These are phyloP conservation scores for Gymnocephalus cernua DNA, from an alignment of 2,113 vertebrate species.

Conservation along the genomic window DNA sequence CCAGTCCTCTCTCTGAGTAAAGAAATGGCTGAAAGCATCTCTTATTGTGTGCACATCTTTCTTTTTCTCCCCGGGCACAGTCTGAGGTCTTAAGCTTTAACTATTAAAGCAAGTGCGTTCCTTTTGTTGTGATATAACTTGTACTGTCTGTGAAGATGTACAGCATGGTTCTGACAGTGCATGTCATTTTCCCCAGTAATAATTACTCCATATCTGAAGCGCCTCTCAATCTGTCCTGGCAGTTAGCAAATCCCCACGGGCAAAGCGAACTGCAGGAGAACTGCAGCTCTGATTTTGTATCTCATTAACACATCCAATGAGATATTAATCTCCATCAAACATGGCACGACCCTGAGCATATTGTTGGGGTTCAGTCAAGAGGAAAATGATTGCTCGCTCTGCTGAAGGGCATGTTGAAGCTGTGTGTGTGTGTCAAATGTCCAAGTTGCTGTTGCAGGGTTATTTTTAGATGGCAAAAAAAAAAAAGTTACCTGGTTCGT, in stretches of 20 bases:
- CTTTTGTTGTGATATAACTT: conserved; percentile 33
- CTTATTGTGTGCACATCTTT: conserved; percentile 1
- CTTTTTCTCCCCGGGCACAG: not conserved
- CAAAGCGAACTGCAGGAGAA: conserved; percentile 57
- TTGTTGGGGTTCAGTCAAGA: conserved; percentile 67
- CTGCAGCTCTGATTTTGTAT: conserved; percentile 68
- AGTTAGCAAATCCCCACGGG: conserved; percentile 64
- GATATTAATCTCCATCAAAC: conserved; percentile 77
- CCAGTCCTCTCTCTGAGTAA: conserved; percentile 4
- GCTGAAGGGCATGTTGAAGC: conserved; percentile 48
- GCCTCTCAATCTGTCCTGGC: conserved; percentile 63
- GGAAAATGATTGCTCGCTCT: conserved; percentile 64
- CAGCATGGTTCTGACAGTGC: conserved; percentile 8
- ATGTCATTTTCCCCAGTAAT: conserved; percentile 61
- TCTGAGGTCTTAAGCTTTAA: conserved; percentile 16
- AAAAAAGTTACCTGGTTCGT: not conserved
- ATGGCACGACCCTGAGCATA: conserved; percentile 52
- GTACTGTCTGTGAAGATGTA: conserved; percentile 35
- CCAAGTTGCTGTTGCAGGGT: not conserved
- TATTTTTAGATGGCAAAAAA: conserved; percentile 24
- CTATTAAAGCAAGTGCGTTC: conserved; percentile 28
- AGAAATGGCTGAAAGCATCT: conserved; percentile 30
- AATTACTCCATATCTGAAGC: conserved; percentile 70
- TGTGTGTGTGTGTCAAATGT: conserved; percentile 1
- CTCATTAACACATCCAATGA: conserved; percentile 75